Conservation (phyloP, 2,113 vertebrate species). For the Ptyas mucosa region DNA sequence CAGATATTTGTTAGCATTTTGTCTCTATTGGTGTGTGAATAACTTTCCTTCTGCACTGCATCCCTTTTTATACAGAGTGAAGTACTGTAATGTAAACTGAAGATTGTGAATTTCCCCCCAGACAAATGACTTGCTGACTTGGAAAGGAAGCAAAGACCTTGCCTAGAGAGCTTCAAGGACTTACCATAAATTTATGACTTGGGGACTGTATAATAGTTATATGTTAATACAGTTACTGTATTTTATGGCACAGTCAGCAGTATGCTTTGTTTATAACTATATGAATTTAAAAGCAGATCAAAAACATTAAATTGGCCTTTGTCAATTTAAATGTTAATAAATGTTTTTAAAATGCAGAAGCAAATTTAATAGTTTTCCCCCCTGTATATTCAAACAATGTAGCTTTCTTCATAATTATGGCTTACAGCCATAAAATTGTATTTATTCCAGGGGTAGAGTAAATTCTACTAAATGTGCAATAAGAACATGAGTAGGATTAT, state of each 20-base stretch:
- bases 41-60: background rate
- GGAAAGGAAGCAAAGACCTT: constrained; percentile 14
- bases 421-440: background rate
- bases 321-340: background rate
- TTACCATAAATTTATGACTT: constrained; percentile 4
- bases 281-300: background rate
- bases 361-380: background rate
- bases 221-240: background rate
- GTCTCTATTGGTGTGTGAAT: background rate
- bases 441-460: background rate
- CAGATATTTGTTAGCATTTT: background rate
- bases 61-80: constrained; percentile 2
- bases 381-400: background rate
- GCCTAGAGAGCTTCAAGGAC: constrained; percentile 17
- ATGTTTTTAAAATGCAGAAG: background rate
- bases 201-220: background rate
- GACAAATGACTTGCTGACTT: constrained; percentile 20
- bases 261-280: background rate
- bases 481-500: background rate
- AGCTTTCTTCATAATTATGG: background rate
- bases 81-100: background rate
- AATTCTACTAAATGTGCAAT: background rate
- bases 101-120: constrained; percentile 4
- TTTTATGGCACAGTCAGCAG: background rate
- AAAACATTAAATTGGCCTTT: background rate